Percentiles rank a stretch among this genome's conserved stretches.
Conservation (phyloP, 2,797 vertebrate species). For the Acestrorhynchus altus region DNA sequence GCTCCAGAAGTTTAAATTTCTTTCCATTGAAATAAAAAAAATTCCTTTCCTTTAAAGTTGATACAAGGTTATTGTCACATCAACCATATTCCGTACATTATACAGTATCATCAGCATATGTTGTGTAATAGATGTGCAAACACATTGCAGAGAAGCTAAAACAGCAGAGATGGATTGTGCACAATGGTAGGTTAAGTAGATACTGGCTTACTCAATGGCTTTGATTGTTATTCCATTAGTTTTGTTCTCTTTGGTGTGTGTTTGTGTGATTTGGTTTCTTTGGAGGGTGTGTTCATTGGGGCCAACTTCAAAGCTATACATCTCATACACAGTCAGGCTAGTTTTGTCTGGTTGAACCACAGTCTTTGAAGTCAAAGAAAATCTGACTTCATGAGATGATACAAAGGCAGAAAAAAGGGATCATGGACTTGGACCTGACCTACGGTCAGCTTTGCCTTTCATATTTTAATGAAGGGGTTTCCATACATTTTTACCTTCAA, state of each 20-base stretch:
- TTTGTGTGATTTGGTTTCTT: not conserved
- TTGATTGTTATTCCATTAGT: not conserved
- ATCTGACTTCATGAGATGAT: not conserved
- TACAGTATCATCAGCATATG: no score
- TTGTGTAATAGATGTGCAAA: not conserved
- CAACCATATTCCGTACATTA: not conserved
- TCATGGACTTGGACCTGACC: not conserved
- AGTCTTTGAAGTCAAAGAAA: conserved; percentile 24
- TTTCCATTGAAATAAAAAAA: no score
- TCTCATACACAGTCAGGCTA: not conserved
- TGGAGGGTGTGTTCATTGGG: not conserved
- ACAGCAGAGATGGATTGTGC: not conserved
- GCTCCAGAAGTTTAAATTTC: no score
- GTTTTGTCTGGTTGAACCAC: not conserved
- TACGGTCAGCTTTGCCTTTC: not conserved
- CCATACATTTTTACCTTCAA: not conserved
- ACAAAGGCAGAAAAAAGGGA: not conserved
- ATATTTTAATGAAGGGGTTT: not conserved
- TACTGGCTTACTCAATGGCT: not conserved
- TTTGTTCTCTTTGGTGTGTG: not conserved
- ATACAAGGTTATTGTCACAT: no score
- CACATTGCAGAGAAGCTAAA: not conserved
- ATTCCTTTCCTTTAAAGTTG: no score
- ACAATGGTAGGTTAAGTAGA: not conserved
- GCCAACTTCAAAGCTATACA: conserved; percentile 34